Base-by-base conservation (phyloP, 2,113 vertebrate species). In the Heloderma charlesbogerti region DNA sequence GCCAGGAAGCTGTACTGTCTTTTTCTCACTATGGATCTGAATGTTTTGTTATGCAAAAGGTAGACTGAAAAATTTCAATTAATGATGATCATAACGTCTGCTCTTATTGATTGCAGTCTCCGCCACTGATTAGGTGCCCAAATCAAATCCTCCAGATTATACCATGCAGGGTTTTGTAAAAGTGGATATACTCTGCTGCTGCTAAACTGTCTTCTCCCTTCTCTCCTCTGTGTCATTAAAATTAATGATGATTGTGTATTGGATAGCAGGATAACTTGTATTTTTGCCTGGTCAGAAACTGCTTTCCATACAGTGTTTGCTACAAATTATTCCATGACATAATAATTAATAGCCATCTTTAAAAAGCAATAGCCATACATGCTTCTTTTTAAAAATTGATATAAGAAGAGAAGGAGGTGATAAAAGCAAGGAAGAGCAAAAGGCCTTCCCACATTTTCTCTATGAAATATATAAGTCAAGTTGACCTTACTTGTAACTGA, bases 71-170 rank as follows among this genome's bases (percentile, higher is more conserved):
- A 83, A 91, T 93, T 96, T 97, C 95, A 93, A 93, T 96, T 94
- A 93, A 95, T 95, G 89, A 91, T 82, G 90, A 95, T 93, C 92
- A 95, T 95, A 93, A 95, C 79, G 92, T 96, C 96, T 89, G 43
- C 89, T 94, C 90, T 89, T 95, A 97, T 97, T 90, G 95, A 97
- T 91, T 95, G 82, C 79, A 95, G 74, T 40, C 92, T 94, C 86
- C 77, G 86, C 63, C 94, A 96, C 97, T 89, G 96, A 98, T 98
- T 94, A 93, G 71, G 81, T 72, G 0, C 87, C 37, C 94, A 96
- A 96, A 95, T 94, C 95, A 96, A 95, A 94, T 95, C 92, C 45
- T 93, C 67, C 54, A 86, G 74, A 85, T 67, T 86, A 54, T 95
- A 37, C 87, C 71, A 43, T 3, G 88, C 9, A 89, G n/a, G 87